These are phyloP conservation scores for Zaprionus capensis DNA, from an alignment of 1,140 invertebrate genomes.

Conservation along the genomic window DNA sequence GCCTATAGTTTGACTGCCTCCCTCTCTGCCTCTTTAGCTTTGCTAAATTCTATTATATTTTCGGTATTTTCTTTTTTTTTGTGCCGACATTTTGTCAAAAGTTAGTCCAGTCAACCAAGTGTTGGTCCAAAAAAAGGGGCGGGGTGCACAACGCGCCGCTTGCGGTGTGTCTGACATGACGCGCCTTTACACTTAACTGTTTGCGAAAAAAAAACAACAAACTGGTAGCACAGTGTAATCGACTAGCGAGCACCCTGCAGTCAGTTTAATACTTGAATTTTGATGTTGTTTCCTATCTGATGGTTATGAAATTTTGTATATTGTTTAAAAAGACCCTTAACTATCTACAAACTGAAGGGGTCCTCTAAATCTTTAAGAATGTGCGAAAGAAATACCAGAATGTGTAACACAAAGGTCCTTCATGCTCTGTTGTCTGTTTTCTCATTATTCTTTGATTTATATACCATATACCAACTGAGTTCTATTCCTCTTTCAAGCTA, in stretches of 20 bases:
- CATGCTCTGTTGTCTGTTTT: no score
- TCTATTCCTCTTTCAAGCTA: neutral
- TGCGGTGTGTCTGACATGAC: conserved; percentile 78
- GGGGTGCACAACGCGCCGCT: conserved; percentile 34
- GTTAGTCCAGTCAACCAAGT: conserved; percentile 70
- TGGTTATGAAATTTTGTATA: neutral
- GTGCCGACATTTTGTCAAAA: conserved; percentile 75
- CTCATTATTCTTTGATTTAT: neutral
- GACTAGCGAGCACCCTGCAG: neutral
- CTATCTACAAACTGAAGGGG: neutral
- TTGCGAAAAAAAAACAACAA: conserved; percentile 42
- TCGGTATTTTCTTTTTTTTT: conserved; percentile 14
- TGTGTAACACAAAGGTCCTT: no score
- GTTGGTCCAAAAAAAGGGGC: neutral
- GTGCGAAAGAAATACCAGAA: neutral
- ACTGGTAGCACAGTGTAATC: neutral
- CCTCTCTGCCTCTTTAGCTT: neutral
- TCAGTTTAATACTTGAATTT: neutral
- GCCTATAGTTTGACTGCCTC: conserved; percentile 35
- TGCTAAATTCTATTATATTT: conserved; percentile 33
- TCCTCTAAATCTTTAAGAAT: neutral
- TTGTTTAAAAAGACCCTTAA: neutral
- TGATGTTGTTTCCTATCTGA: neutral
- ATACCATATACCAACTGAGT: neutral
- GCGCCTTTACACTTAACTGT: conserved; percentile 80